Evolutionary conservation across 2,113 vertebrate genomes (phyloP).

Genomic region (human (Homo sapiens)): GRCh38 chr20:39645501-39646000

Average conservation of each 20-base stretch:
- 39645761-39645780: no score
- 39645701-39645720: not conserved
- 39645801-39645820: not conserved
- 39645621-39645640: not conserved
- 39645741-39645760: not conserved
- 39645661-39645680: not conserved
- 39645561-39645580: constrained; percentile 70
- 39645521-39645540: not conserved
- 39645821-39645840: not conserved
- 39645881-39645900: not conserved
- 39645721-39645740: not conserved
- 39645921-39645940: not conserved
- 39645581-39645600: constrained; percentile 8
- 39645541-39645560: constrained; percentile 47
- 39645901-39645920: rapidly evolving
- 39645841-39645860: not conserved
- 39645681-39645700: not conserved
- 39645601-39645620: constrained; percentile 35
- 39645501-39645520: constrained; percentile 63
- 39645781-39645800: not conserved
- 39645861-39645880: not conserved
- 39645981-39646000: rapidly evolving
- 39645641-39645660: not conserved
- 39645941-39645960: not conserved
- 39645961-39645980: not conserved